phyloP scores from a whole-genome alignment of 2,797 vertebrate species.

The Chaunax sp. region DNA sequence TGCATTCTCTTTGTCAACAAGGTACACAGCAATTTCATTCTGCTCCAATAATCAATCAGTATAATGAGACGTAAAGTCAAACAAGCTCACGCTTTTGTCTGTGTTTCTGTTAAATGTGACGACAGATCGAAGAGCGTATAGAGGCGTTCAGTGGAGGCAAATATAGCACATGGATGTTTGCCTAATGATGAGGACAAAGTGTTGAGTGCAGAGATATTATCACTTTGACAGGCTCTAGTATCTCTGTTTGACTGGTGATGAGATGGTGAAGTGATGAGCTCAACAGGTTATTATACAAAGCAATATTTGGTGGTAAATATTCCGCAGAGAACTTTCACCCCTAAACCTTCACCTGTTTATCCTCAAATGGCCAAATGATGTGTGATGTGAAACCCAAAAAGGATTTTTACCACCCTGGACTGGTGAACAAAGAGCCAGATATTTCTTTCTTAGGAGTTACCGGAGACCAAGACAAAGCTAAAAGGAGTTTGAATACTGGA shows the following conservation, averaged over 20 bases:
- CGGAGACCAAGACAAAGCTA: neutral
- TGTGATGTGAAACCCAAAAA: too few species aligned
- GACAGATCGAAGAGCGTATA: conserved; percentile 15
- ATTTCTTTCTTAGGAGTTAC: neutral
- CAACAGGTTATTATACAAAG: conserved; percentile 30
- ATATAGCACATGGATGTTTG: conserved; percentile 53
- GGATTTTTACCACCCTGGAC: too few species aligned
- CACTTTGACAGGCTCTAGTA: conserved; percentile 45
- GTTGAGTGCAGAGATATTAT: conserved; percentile 40
- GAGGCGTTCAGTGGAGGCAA: conserved; percentile 1
- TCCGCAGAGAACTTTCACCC: neutral
- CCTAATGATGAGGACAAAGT: conserved; percentile 28
- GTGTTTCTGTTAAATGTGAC: conserved; percentile 11
- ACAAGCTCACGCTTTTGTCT: conserved; percentile 35
- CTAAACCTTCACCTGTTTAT: neutral
- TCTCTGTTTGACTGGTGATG: conserved; percentile 14
- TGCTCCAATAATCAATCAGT: conserved; percentile 51
- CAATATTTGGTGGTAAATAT: conserved; percentile 6
- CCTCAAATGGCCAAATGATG: neutral
- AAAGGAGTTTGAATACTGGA: neutral
- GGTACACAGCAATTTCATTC: conserved; percentile 30
- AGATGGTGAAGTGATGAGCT: conserved; percentile 24
- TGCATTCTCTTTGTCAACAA: conserved; percentile 50
- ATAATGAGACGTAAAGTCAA: conserved; percentile 27
- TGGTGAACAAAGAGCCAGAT: neutral